phyloP scores from a whole-genome alignment of 37 sponge, comb jelly and placozoan species.

The Ephydatia muelleri region DNA sequence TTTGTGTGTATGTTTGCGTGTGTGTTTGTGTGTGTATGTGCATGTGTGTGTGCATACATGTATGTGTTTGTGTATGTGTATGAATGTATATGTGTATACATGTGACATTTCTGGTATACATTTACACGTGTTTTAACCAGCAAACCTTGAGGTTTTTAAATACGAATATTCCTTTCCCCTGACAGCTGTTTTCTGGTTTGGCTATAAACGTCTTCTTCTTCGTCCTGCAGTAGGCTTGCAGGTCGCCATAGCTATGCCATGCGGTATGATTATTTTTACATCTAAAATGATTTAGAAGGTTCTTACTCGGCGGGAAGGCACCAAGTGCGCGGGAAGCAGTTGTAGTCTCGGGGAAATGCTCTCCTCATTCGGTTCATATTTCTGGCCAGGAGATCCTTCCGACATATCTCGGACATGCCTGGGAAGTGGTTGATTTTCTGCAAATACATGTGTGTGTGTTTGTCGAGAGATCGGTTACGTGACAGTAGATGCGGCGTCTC shows the following conservation, averaged over 20 bases:
- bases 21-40: neutral
- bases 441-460: neutral
- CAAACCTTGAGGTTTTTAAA: slow-evolving; percentile 84
- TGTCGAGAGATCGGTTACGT: too few relatives aligned
- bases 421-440: slow-evolving; percentile 99
- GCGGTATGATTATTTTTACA: neutral
- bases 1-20: neutral
- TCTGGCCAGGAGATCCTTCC: slow-evolving; percentile 93
- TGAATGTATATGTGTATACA: neutral
- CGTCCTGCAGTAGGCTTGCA: slow-evolving; percentile 75
- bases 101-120: neutral
- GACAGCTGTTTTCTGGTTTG: slow-evolving; percentile 96
- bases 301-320: slow-evolving; percentile 98
- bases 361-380: slow-evolving; percentile 95
- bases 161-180: slow-evolving; percentile 95
- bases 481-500: neutral
- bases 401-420: slow-evolving; percentile 98
- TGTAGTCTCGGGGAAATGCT: slow-evolving; percentile 97
- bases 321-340: slow-evolving; percentile 91
- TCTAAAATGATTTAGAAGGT: neutral
- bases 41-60: neutral
- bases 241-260: slow-evolving; percentile 78
- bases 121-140: neutral
- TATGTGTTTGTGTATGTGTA: neutral
- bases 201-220: slow-evolving; percentile 89